Percentiles rank a stretch among this genome's conserved stretches.
Conservation (phyloP, 2,888 invertebrate species). For the Euphydryas editha region DNA sequence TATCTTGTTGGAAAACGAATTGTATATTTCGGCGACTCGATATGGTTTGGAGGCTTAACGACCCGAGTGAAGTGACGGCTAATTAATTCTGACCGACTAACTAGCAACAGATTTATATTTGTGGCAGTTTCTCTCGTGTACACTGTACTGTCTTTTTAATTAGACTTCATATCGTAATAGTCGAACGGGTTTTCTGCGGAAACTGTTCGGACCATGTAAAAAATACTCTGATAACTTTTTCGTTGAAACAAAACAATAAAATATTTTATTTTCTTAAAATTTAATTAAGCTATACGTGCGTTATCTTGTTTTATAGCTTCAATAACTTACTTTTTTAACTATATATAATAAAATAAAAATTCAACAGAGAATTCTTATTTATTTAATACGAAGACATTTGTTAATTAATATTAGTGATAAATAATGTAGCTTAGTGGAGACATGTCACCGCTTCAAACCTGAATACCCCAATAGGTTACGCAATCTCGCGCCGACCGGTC, state of each 20-base stretch:
- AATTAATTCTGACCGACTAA: constrained; percentile 68
- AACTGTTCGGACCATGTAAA: constrained; percentile 18
- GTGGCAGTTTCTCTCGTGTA: constrained; percentile 38
- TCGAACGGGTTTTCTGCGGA: constrained; percentile 29
- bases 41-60: constrained; percentile 67
- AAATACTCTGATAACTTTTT: constrained; percentile 20
- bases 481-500: constrained; percentile 8
- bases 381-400: neutral
- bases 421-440: neutral
- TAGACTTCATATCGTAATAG: constrained; percentile 43
- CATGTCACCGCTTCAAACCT: neutral
- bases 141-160: constrained; percentile 51
- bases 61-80: constrained; percentile 55
- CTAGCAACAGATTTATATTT: constrained; percentile 59
- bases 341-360: neutral
- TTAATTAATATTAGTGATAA: neutral
- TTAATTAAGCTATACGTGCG: too few species aligned
- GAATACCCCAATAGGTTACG: constrained; percentile 6
- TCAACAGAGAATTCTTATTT: neutral
- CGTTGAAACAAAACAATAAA: neutral
- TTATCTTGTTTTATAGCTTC: neutral
- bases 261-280: neutral
- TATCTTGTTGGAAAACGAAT: constrained; percentile 38
- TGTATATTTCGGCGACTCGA: constrained; percentile 57
- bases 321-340: neutral